Evolutionary conservation across 2,797 vertebrate genomes (phyloP), one percentile per base, ranked within the genome.

Genomic region (Bucorvus abyssinicus): DNA sequence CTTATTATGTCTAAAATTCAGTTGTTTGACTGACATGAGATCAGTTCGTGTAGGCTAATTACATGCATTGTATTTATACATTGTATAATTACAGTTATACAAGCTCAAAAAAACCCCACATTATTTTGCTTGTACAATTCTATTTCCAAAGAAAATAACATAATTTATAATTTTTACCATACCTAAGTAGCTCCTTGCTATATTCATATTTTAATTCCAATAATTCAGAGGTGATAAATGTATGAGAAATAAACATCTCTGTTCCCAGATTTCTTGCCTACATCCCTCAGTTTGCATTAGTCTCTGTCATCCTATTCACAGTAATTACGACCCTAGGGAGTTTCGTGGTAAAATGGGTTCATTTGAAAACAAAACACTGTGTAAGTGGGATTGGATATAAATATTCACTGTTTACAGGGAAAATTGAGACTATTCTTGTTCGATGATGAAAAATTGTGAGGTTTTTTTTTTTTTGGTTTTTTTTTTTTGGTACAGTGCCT

Each of bases 271-370:
- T 78, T 78, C 10, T 87, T 94, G 36, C 32, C 42, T 84, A 3
- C 4, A 7, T 92, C 59, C 84, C 44, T 92, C 4, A 2, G 75
- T 96, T 79, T 94, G 38, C 60, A 44, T 77, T 85, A 81, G 21
- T 52, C 67, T 89, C 0, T 92, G 57, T 90, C 59, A 63, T 79
- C 32, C 30, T 52, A 38, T 57, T 87, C 63, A 82, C 42, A 60
- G 56, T 94, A 94, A 93, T 85, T 93, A 64, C 23, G 81, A 5
- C n/a, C 30, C 55, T 40, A 40, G 61, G 30, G 53, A 93, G 47
- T 93, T 94, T 96, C 61, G 32, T 38, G 61, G 60, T 92, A 71
- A 92, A 90, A 93, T 20, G 30, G 5, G 14, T 65, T 91, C 20
- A 42, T 91, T 71, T 34, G 40, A 75, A 89, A 84, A 79, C 52